Percentiles rank a stretch among this genome's conserved stretches.
These are phyloP conservation scores for Philaenus spumarius DNA, from an alignment of 1,140 invertebrate genomes.

Conservation along the genomic window DNA sequence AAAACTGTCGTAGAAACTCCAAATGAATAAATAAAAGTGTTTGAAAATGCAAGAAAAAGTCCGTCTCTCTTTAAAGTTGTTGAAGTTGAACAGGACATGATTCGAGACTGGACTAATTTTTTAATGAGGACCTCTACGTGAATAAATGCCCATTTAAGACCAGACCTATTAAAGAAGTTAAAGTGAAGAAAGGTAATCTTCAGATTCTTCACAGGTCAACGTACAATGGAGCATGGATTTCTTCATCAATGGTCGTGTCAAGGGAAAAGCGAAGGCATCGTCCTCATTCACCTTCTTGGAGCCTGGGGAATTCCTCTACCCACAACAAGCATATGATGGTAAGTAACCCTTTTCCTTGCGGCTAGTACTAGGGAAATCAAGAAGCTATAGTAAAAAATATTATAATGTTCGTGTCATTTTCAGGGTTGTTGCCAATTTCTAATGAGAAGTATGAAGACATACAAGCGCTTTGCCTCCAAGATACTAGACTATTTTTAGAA, in stretches of 20 bases:
- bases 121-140: background rate
- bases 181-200: constrained; percentile 6
- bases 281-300: background rate
- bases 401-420: background rate
- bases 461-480: background rate
- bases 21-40: constrained; percentile 3
- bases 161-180: too few relatives aligned
- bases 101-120: constrained; percentile 7
- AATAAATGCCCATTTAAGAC: constrained; percentile 11
- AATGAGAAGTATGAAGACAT: constrained; percentile 9
- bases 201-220: background rate
- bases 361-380: background rate
- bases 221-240: too few relatives aligned
- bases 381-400: background rate
- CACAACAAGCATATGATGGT: too few relatives aligned
- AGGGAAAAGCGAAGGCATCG: background rate
- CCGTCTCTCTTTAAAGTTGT: constrained; percentile 19
- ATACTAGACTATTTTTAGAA: too few relatives aligned
- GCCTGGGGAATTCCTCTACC: background rate
- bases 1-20: constrained; percentile 4
- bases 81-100: constrained; percentile 1
- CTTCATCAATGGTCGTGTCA: background rate
- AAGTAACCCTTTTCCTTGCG: too few relatives aligned
- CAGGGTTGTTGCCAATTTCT: constrained; percentile 5
- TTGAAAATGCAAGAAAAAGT: constrained; percentile 12